Conservation (phyloP, 2,888 invertebrate genomes). For the Morpho deidamia region DNA sequence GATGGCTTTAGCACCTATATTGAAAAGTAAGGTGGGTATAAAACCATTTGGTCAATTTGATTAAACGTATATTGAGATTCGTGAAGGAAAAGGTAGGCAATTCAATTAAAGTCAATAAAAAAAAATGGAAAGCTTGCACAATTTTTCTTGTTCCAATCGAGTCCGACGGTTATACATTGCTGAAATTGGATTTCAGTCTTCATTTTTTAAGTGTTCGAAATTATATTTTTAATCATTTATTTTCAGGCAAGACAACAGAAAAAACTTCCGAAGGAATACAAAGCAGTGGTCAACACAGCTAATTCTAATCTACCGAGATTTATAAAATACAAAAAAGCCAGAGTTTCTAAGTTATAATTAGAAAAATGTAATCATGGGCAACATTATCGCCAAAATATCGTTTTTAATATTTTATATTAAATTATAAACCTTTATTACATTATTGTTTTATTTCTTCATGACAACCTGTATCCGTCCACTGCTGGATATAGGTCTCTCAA, state of each 20-base stretch:
- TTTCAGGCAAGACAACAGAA: conserved; percentile 82
- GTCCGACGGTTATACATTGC: too few species aligned
- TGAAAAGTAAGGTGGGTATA: conserved; percentile 81
- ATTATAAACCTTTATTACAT: neutral
- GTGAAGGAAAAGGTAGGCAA: too few species aligned
- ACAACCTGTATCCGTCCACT: too few species aligned
- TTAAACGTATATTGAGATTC: too few species aligned
- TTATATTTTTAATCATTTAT: neutral
- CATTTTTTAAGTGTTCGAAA: too few species aligned
- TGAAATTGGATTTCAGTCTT: too few species aligned
- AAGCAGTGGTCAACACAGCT: conserved; percentile 84
- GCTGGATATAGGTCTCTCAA: too few species aligned
- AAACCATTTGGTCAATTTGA: too few species aligned
- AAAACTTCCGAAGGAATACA: conserved; percentile 81
- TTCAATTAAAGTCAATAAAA: too few species aligned
- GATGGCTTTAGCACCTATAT: conserved; percentile 72
- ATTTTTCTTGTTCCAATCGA: too few species aligned
- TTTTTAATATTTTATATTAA: conserved; percentile 18
- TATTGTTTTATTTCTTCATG: too few species aligned
- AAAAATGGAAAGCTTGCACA: neutral
- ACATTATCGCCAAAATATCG: neutral
- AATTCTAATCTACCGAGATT: conserved; percentile 84
- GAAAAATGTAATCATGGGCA: too few species aligned
- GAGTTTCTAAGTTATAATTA: conserved; percentile 47
- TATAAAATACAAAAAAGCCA: conserved; percentile 81